Evolutionary conservation across 2,797 vertebrate species (phyloP).

Genomic region (Fratercula arctica): DNA sequence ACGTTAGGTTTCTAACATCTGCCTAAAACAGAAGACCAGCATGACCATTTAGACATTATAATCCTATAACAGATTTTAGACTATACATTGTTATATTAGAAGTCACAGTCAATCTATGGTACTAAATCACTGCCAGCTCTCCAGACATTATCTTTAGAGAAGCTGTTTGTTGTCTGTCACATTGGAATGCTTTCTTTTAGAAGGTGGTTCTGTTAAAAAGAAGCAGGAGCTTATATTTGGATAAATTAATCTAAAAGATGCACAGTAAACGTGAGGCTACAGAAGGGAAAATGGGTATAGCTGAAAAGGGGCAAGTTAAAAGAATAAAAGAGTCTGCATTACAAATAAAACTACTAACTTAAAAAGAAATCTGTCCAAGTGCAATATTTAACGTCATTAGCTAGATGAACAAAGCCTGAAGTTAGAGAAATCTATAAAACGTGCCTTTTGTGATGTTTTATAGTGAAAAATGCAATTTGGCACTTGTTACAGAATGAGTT

Average conservation of each 20-base stretch:
- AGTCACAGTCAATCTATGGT: neutral
- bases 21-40: neutral
- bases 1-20: neutral
- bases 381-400: constrained; percentile 21
- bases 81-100: neutral
- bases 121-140: neutral
- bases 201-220: neutral
- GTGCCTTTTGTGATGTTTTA: constrained; percentile 28
- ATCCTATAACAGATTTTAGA: neutral
- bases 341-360: neutral
- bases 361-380: neutral
- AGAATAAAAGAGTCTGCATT: neutral
- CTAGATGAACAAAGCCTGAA: constrained; percentile 21
- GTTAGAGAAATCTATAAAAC: constrained; percentile 25
- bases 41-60: neutral
- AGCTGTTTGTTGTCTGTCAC: neutral
- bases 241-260: neutral
- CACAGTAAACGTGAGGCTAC: neutral
- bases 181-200: neutral
- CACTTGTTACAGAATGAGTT: constrained; percentile 39
- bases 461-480: constrained; percentile 50
- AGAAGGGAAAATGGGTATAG: neutral
- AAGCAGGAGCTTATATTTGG: neutral
- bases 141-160: neutral
- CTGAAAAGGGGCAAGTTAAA: neutral